These are phyloP conservation scores for Procavia capensis DNA, from an alignment of 2,113 vertebrate species.

Conservation along the genomic window DNA sequence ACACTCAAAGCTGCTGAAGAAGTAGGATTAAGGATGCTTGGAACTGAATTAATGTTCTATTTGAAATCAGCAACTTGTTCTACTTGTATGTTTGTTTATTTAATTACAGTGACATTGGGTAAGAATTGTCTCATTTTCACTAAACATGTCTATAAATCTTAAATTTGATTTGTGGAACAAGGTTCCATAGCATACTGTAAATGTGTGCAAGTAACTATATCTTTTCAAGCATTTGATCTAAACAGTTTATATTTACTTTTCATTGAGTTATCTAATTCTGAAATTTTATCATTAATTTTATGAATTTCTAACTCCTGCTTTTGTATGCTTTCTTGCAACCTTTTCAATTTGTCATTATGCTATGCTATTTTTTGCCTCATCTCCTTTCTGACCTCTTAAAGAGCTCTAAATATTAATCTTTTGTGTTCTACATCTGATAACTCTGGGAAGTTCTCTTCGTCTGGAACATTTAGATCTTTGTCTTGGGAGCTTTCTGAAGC, in stretches of 20 bases:
- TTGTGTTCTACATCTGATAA: no score
- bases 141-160: neutral
- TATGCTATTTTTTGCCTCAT: no score
- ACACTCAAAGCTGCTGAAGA: neutral
- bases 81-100: neutral
- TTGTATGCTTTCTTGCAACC: no score
- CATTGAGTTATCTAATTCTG: no score
- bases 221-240: conserved; percentile 3
- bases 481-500: no score
- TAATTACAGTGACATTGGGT: neutral
- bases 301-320: no score
- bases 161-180: neutral
- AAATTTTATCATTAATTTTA: no score
- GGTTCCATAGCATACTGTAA: neutral
- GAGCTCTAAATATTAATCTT: no score
- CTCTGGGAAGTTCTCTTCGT: no score
- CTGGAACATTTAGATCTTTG: no score
- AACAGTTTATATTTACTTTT: neutral
- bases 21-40: neutral
- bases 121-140: neutral
- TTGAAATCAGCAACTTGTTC: neutral
- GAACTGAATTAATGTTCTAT: neutral
- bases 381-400: no score
- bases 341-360: no score
- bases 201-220: neutral